A percentile compares a stretch with the other conserved stretches of the same genome.
Conservation (phyloP, 1,140 invertebrate genomes). For the Paramacrobiotus metropolitanus region DNA sequence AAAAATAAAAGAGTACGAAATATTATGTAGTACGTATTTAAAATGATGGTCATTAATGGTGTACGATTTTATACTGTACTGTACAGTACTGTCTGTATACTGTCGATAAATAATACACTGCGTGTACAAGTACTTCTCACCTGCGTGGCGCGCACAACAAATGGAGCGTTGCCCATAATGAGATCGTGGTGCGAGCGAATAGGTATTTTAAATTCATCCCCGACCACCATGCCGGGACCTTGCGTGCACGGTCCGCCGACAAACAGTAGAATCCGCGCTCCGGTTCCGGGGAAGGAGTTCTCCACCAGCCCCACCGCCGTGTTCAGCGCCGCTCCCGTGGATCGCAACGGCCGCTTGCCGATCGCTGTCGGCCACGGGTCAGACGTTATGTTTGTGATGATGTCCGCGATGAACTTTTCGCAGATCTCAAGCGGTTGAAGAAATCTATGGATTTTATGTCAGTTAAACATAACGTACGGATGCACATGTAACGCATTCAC, state of each 20-base stretch:
- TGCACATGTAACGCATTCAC: too few relatives aligned
- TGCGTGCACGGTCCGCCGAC: constrained; percentile 95
- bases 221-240: constrained; percentile 75
- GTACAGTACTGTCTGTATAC: too few relatives aligned
- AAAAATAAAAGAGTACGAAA: constrained; percentile 1
- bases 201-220: constrained; percentile 89
- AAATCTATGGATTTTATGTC: too few relatives aligned
- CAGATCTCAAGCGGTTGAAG: constrained; percentile 83
- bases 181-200: constrained; percentile 98
- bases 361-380: constrained; percentile 92
- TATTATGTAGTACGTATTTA: background rate
- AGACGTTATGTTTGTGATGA: constrained; percentile 74
- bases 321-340: constrained; percentile 80
- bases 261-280: constrained; percentile 88
- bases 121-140: constrained; percentile 26
- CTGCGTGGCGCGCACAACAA: constrained; percentile 96
- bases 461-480: too few relatives aligned
- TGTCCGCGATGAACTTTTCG: constrained; percentile 79
- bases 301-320: constrained; percentile 90
- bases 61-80: too few relatives aligned
- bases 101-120: too few relatives aligned
- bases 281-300: constrained; percentile 50
- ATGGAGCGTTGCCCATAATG: constrained; percentile 93
- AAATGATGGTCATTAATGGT: background rate
- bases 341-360: constrained; percentile 73